phyloP scores from a whole-genome alignment of 2,888 invertebrate species.

The Oxycera nigricornis region DNA sequence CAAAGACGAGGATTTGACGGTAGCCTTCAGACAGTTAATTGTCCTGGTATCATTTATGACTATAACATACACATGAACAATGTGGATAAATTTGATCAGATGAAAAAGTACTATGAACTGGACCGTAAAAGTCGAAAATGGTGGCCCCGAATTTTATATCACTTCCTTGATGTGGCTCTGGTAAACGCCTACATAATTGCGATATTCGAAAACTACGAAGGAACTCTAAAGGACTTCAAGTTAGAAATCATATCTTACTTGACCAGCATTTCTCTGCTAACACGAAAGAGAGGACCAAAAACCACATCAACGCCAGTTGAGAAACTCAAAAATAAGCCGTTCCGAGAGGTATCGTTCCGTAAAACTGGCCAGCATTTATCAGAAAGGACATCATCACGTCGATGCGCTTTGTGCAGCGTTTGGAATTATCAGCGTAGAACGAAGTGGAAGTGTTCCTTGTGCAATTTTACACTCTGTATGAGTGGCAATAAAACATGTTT shows the following conservation, averaged over 20 bases:
- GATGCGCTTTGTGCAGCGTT: neutral
- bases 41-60: neutral
- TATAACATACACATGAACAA: neutral
- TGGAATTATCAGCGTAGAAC: neutral
- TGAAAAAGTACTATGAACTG: neutral
- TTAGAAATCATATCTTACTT: neutral
- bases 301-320: neutral
- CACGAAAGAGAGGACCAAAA: neutral
- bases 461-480: neutral
- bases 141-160: neutral
- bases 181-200: neutral
- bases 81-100: neutral
- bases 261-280: conserved; percentile 1
- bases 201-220: neutral
- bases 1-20: neutral
- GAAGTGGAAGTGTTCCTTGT: neutral
- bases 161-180: neutral
- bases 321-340: conserved; percentile 22
- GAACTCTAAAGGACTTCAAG: neutral
- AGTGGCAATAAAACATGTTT: neutral
- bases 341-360: neutral
- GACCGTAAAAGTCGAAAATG: conserved; percentile 10
- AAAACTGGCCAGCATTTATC: conserved; percentile 5
- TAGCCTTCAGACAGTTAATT: neutral
- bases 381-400: neutral